phyloP scores from a whole-genome alignment of 2,113 vertebrate genomes.

The Zosterops pallidus region DNA sequence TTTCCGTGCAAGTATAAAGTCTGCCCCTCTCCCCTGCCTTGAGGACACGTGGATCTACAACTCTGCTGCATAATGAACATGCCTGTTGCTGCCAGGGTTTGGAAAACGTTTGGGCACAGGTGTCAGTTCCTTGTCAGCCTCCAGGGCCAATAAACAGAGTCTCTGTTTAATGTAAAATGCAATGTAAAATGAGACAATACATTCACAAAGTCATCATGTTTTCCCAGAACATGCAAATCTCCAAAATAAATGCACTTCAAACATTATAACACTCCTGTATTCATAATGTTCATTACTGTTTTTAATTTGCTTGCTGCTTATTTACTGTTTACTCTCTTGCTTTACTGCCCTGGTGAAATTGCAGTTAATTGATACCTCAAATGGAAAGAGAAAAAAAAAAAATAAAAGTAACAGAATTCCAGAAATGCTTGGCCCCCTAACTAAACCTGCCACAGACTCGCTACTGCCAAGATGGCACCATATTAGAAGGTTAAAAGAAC shows the following conservation, averaged over 20 bases:
- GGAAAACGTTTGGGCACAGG: conserved; percentile 59
- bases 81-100: conserved; percentile 15
- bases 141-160: conserved; percentile 44
- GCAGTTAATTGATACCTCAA: conserved; percentile 44
- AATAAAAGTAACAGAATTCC: neutral
- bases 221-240: conserved; percentile 58
- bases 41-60: neutral
- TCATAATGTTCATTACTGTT: conserved; percentile 63
- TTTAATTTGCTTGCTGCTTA: conserved; percentile 71
- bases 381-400: neutral
- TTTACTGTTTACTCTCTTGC: conserved; percentile 66
- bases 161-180: neutral
- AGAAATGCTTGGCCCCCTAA: neutral
- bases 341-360: conserved; percentile 56
- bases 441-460: neutral
- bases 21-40: neutral
- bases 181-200: conserved; percentile 53
- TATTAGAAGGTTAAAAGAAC: conserved; percentile 39
- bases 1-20: neutral
- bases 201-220: conserved; percentile 42
- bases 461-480: neutral
- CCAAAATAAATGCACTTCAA: conserved; percentile 69
- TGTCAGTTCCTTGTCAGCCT: conserved; percentile 55
- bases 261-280: conserved; percentile 1
- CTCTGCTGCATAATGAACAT: neutral